Base-by-base conservation (phyloP, 2,113 vertebrate species). In the Solea senegalensis region DNA sequence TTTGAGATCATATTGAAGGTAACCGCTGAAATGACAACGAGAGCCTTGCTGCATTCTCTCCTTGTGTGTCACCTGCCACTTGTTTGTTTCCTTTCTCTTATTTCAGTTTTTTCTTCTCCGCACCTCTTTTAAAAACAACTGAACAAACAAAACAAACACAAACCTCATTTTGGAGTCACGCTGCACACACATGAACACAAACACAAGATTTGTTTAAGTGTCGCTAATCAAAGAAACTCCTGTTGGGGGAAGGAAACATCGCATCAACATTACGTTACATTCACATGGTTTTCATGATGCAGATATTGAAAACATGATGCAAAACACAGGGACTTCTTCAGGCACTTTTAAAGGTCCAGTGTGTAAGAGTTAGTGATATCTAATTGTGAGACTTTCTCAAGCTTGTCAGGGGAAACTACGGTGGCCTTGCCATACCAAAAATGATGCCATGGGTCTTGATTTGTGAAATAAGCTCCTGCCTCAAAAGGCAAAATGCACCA, bases 1-100 rank as follows among this genome's bases (percentile, higher is more conserved):
- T 97, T 97, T 98, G 96, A 98, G 95, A 97, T 98, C 95, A 62
- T 97, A 92, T 96, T 98, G 90, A 98, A 98, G 96, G 96, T 98
- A 98, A 98, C 94, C 95, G 93, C 90, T 92, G 89, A 92, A 90
- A 82, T 87, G 84, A 91, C 90, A 91, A 90, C 80, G 87, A 91
- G 90, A 94, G 91, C 93, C 93, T 94, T 91, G 90, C 92, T 94
- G 94, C 92, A 94, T 94, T 91, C 89, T 94, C 95, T 95, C 93
- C 91, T 86, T 90, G 94, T 94, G 94, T 95, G 94, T 95, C 92
- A 93, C 90, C 93, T 95, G 91, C 94, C 92, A 91, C 89, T 94
- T 95, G 94, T 95, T 94, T 94, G 88, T 83, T 87, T 88, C 87
- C 86, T 95, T 95, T 91, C 86, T 92, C 76, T 92, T 87, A 89